Conservation (phyloP, 2,113 vertebrate genomes). For the Telmatochromis bifrenatus region DNA sequence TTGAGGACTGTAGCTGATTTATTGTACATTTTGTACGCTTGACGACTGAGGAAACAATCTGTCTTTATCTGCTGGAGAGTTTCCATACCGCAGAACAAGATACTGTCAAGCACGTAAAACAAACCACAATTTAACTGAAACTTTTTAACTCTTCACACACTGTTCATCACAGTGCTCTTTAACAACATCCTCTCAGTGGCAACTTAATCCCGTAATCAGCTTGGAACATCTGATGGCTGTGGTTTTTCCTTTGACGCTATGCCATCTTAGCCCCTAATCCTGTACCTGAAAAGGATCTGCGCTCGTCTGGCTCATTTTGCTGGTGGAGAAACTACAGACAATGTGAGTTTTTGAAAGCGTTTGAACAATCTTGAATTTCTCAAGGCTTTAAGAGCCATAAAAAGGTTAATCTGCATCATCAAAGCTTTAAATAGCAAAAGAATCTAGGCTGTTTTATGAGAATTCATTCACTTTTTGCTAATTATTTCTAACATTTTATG, state of each 20-base stretch:
- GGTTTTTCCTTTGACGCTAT: not conserved
- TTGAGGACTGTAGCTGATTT: not conserved
- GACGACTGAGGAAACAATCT: not conserved
- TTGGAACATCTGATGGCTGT: not conserved
- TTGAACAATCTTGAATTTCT: not conserved
- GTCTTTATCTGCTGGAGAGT: not conserved
- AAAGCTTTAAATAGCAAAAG: not conserved
- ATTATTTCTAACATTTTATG: not conserved
- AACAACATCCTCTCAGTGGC: conserved; percentile 43
- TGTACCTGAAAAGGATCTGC: rapidly evolving
- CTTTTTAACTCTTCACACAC: not conserved
- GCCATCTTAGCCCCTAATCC: not conserved
- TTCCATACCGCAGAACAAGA: not conserved
- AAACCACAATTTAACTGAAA: not conserved
- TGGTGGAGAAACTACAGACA: rapidly evolving
- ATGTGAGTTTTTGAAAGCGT: not conserved
- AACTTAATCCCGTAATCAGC: conserved; percentile 55
- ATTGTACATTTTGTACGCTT: not conserved
- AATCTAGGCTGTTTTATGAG: not conserved
- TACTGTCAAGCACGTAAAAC: not conserved
- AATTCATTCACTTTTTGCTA: not conserved
- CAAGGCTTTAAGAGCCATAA: not conserved
- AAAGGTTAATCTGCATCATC: rapidly evolving
- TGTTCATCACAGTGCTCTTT: conserved; percentile 17
- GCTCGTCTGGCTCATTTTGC: not conserved